Evolutionary conservation across 1,140 invertebrate genomes (phyloP), one percentile per base, ranked within the genome.

Genomic region (Penaeus japonicus): DNA sequence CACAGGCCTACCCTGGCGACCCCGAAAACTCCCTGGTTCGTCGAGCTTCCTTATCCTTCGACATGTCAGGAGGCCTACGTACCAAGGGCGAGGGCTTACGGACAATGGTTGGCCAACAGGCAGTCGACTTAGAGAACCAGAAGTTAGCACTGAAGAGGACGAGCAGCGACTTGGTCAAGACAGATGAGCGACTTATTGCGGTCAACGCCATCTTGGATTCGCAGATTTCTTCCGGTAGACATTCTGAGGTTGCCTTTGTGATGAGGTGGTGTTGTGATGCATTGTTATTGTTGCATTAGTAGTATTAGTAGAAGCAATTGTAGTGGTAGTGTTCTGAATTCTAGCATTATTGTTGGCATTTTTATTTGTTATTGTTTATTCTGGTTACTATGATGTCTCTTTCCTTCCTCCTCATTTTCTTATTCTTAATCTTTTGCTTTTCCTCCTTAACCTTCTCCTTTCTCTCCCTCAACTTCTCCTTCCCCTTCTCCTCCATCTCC

Each of bases 1-100:
- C 79, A 30, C 62, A 91, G 91, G 92, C 91, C 10, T 92, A 92
- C 91, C 92, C 92, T 17, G 91, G 88, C 4, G 89, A 89, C 32
- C 82, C 85, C 27, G 90, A 90, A 32, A 70, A 89, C 30, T 91
- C 91, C 18, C 62, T 91, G 15, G 84, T 91, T 5, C 88, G 90
- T 22, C 87, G 87, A 78, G 91, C 91, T n/a, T 62, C 59, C 30
- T n/a, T 77, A 24, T 91, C 91, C 24, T 57, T 82, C 20, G 73
- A 84, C 12, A 90, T 87, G 35, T 91, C 91, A 7, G 39, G 90
- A 18, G 87, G 91, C n/a, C 82, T 91, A 27, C 70, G 85, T 10
- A 84, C 81, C 30, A 89, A 91, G 39, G 89, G 90, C 2, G 83
- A 90, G 4, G 35, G 62, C n/a, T 81, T 91, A 22, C 82, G 84